These are phyloP conservation scores for Diarsia brunnea DNA, from an alignment of 2,888 invertebrate genomes.

Conservation along the genomic window DNA sequence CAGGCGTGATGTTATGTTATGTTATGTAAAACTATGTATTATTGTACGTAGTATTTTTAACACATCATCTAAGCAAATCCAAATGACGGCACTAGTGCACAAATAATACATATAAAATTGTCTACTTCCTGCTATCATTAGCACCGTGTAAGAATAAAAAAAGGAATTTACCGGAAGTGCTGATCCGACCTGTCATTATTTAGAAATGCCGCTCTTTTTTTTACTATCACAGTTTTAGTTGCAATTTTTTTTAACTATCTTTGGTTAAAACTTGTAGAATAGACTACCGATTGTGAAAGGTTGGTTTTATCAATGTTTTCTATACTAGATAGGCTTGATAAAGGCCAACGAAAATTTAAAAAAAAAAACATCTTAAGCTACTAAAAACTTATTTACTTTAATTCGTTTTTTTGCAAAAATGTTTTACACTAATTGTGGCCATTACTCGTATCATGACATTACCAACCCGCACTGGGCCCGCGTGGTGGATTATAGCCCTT, in stretches of 20 bases:
- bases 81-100: neutral
- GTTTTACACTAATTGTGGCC: too few species aligned
- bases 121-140: slow-evolving; percentile 54
- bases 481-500: too few species aligned
- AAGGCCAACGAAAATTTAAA: too few species aligned
- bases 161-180: slow-evolving; percentile 32
- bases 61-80: slow-evolving; percentile 1
- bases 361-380: too few species aligned
- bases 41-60: neutral
- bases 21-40: too few species aligned
- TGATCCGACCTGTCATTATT: slow-evolving; percentile 44
- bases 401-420: too few species aligned
- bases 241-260: slow-evolving; percentile 3
- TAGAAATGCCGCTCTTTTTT: slow-evolving; percentile 45
- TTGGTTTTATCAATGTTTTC: neutral
- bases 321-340: too few species aligned
- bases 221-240: slow-evolving; percentile 7
- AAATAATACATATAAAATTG: slow-evolving; percentile 57
- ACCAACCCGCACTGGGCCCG: too few species aligned
- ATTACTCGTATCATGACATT: too few species aligned
- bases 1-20: too few species aligned
- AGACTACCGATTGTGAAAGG: neutral
- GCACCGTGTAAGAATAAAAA: slow-evolving; percentile 11
- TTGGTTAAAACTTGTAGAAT: neutral
- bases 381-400: too few species aligned